Evolutionary conservation across 2,113 vertebrate species (phyloP).

Genomic region (Sitta europaea): DNA sequence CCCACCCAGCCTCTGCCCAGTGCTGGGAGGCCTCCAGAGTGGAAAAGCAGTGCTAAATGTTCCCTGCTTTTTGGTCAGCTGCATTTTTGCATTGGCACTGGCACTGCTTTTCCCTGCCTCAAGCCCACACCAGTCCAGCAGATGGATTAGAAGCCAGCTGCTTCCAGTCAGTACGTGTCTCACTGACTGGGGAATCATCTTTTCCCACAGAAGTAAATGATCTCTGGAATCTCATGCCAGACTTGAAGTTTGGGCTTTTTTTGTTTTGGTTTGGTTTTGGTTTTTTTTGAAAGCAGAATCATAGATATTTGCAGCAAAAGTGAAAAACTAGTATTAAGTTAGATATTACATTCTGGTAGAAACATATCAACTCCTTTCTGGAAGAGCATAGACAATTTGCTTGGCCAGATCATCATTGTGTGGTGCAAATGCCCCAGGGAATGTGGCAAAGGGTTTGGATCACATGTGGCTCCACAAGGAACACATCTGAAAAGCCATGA

Average conservation of each 20-base stretch:
- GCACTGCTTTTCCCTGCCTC: background rate
- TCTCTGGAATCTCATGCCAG: background rate
- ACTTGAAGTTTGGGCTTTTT: background rate
- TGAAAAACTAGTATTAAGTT: background rate
- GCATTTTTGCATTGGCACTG: background rate
- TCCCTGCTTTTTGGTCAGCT: background rate
- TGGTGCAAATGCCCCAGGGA: background rate
- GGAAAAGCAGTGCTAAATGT: background rate
- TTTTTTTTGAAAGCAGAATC: background rate
- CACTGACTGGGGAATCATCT: background rate
- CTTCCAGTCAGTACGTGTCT: background rate
- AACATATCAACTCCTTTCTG: background rate
- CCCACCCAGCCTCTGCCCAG: background rate
- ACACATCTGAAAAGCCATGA: background rate
- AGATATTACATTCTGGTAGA: background rate
- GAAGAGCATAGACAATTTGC: background rate
- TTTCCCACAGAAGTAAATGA: background rate
- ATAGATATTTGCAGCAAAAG: background rate
- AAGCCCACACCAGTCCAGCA: background rate
- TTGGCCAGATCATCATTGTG: rapidly evolving
- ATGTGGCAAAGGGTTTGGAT: background rate
- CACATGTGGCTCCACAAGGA: background rate
- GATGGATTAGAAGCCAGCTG: background rate
- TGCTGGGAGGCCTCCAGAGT: background rate
- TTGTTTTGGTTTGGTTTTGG: background rate